Percentiles rank a stretch among this genome's conserved stretches.
Evolutionary conservation across 2,113 vertebrate species (phyloP).

Genomic region (Macroglossus sobrinus): DNA sequence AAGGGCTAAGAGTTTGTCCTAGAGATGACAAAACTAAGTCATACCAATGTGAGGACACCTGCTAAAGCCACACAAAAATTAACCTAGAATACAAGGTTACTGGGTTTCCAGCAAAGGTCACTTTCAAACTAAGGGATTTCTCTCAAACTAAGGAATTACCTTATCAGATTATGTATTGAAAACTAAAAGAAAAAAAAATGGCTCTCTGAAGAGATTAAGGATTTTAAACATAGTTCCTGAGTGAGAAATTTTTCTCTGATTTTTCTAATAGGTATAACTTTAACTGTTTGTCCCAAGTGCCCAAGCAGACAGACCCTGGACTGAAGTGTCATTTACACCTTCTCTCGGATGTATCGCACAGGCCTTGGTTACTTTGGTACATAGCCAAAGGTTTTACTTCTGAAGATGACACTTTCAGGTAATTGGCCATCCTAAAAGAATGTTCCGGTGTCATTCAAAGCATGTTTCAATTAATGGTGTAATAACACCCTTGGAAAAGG

Average conservation of each 20-base stretch:
- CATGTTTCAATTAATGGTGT: background rate
- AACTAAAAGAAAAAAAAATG: background rate
- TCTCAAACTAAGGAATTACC: background rate
- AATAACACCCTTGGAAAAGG: background rate
- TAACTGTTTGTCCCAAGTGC: background rate
- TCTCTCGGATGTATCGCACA: background rate
- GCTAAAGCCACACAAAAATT: background rate
- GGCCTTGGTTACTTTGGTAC: background rate
- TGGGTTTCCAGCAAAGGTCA: background rate
- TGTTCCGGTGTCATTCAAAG: background rate
- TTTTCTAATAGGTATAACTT: background rate
- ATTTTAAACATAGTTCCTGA: background rate
- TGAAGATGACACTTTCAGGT: background rate
- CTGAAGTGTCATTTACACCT: fast-evolving
- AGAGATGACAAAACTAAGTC: background rate
- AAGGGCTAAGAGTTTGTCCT: background rate
- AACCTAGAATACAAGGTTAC: background rate
- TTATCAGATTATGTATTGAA: background rate
- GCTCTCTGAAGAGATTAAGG: background rate
- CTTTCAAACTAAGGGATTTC: background rate
- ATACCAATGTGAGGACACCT: background rate
- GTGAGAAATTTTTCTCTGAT: background rate
- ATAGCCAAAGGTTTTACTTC: background rate
- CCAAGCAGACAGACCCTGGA: background rate
- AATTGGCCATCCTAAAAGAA: background rate